Evolutionary conservation across 1,140 invertebrate genomes (phyloP), one percentile per base, ranked within the genome.

Genomic region (Zaprionus capensis): DNA sequence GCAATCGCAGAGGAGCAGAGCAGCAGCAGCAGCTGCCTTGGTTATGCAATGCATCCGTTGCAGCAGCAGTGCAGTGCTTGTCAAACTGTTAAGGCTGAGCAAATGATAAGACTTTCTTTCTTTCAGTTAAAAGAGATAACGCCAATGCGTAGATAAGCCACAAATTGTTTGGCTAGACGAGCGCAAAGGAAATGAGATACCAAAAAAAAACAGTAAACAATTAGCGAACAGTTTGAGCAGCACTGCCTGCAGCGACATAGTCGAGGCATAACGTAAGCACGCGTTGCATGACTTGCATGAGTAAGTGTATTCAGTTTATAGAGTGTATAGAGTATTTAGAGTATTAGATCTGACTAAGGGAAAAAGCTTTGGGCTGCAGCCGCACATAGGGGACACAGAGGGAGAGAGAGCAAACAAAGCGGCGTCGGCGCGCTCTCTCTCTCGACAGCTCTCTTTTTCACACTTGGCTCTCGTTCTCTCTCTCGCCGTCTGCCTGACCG

Each of bases 291-390:
- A 88, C 69, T 90, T 57, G 56, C 34, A 67, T 88, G 84, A 88
- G 71, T 88, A 90, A 87, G 68, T 59, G 73, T 65, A 64, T 61
- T 61, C 12, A 44, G 53, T 61, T 56, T 20, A 44, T 64, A 55
- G 56, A 53, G 58, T 51, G 68, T 58, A 7, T 7, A 7, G 7
- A 31, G 28, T 31, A 31, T 7, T 14, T 44, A 44, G 15, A 44
- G 41, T 14, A 20, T 26, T 51, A 34, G 68, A 79, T 78, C 68
- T 72, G 65, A 20, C n/a, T 17, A 26, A 76, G 78, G 81, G 70
- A 88, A 88, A 90, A 90, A 90, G 84, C 83, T 87, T 77, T 68
- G 55, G 9, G 9, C 20, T 58, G 66, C 74, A 82, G 74, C 72
- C 83, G 74, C 82, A 81, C 55, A 63, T 15, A n/a, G 31, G 9